phyloP scores from a whole-genome alignment of 1,140 invertebrate species.

The Zaprionus vittiger region DNA sequence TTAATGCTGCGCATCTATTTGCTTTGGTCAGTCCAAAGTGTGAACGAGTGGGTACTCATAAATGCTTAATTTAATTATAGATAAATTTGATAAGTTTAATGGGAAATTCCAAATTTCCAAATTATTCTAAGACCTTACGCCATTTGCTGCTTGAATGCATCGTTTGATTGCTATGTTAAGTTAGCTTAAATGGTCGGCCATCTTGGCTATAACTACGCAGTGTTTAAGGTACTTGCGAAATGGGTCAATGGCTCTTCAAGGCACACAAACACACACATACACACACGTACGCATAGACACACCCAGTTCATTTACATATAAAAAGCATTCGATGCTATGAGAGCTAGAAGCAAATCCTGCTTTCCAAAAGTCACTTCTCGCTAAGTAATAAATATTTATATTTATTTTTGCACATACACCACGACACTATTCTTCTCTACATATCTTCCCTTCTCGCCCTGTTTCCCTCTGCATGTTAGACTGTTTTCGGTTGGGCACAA shows the following conservation, averaged over 20 bases:
- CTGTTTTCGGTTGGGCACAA: slow-evolving; percentile 16
- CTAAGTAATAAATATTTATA: slow-evolving; percentile 78
- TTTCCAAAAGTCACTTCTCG: slow-evolving; percentile 41
- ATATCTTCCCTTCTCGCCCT: not conserved
- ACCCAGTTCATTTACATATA: slow-evolving; percentile 64
- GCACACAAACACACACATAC: slow-evolving; percentile 10
- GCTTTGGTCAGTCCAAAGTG: not conserved
- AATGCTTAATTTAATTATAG: not conserved
- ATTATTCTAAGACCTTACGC: not conserved
- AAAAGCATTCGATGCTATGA: slow-evolving; percentile 47
- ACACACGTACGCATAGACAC: slow-evolving; percentile 8
- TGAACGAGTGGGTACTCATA: not conserved
- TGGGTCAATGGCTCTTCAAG: slow-evolving; percentile 57
- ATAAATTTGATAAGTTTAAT: not conserved
- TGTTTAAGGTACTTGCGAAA: slow-evolving; percentile 48
- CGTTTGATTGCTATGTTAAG: slow-evolving; percentile 49
- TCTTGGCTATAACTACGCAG: slow-evolving; percentile 35
- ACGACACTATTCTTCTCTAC: slow-evolving; percentile 9
- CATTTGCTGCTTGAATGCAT: slow-evolving; percentile 50
- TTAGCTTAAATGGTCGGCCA: slow-evolving; percentile 29
- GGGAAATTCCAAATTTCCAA: slow-evolving; percentile 17
- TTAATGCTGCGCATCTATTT: not conserved
- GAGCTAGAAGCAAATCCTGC: slow-evolving; percentile 23
- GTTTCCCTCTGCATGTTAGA: not conserved
- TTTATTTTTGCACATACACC: slow-evolving; percentile 71